A percentile compares a stretch with the other conserved stretches of the same genome.
These are phyloP conservation scores for Scopus umbretta DNA, from an alignment of 2,113 vertebrate species.

Conservation along the genomic window DNA sequence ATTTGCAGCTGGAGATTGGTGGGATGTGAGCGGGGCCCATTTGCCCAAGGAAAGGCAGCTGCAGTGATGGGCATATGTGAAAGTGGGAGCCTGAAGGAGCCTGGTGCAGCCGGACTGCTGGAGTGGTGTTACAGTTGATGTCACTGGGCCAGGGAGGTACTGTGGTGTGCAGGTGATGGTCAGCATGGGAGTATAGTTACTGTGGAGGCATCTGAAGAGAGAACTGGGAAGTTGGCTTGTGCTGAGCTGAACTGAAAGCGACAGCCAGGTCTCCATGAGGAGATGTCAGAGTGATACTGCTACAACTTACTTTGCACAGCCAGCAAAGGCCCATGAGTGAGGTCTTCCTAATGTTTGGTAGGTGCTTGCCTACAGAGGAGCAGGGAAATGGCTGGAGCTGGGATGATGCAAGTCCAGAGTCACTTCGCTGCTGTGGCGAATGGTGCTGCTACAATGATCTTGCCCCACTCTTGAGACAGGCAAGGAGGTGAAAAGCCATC, in stretches of 20 bases:
- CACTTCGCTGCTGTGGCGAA: rapidly evolving
- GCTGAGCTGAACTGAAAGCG: neutral
- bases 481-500: neutral
- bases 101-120: rapidly evolving
- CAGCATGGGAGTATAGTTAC: neutral
- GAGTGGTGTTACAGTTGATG: neutral
- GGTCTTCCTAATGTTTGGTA: neutral
- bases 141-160: neutral
- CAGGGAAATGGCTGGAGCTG: neutral
- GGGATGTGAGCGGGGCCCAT: neutral
- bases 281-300: neutral
- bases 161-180: neutral
- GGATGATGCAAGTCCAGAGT: neutral
- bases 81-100: neutral
- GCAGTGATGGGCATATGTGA: no score
- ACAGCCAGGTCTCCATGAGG: neutral
- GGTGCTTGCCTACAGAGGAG: neutral
- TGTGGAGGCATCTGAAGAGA: neutral
- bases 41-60: neutral
- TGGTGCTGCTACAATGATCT: neutral
- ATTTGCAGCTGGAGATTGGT: neutral
- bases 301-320: neutral
- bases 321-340: neutral
- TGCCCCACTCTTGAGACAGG: neutral
- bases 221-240: neutral